phyloP scores from a whole-genome alignment of 2,888 invertebrate genomes.

The Ethmia dodecea region DNA sequence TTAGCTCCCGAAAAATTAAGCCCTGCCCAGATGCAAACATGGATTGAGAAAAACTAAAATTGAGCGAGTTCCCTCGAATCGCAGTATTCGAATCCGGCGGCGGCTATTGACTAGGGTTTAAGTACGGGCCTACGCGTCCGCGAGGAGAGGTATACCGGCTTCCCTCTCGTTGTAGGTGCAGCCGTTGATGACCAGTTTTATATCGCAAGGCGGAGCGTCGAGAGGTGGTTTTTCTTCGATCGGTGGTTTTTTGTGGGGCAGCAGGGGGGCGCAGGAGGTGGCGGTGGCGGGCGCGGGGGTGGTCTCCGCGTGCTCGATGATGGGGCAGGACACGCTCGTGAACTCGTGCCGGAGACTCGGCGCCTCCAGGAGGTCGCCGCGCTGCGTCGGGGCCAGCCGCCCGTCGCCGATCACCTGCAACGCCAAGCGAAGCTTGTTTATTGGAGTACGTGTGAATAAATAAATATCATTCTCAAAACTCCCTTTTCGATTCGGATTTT shows the following conservation, averaged over 20 bases:
- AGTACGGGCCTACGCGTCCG: slow-evolving; percentile 41
- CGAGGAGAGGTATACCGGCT: slow-evolving; percentile 58
- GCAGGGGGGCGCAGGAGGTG: slow-evolving; percentile 10
- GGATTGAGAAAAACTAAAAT: too few species aligned
- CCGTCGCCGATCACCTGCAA: slow-evolving; percentile 77
- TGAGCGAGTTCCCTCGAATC: too few species aligned
- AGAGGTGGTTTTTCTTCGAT: slow-evolving; percentile 7
- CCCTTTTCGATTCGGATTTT: too few species aligned
- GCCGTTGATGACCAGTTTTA: slow-evolving; percentile 60
- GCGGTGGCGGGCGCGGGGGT: slow-evolving; percentile 14
- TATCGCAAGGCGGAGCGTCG: slow-evolving; percentile 33
- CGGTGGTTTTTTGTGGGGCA: slow-evolving; percentile 6
- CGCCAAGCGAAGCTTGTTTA: too few species aligned
- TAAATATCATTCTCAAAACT: too few species aligned
- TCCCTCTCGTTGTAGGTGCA: slow-evolving; percentile 47
- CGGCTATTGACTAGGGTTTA: slow-evolving; percentile 37
- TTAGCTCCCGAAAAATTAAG: too few species aligned
- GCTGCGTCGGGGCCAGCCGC: slow-evolving; percentile 70
- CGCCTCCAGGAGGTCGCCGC: slow-evolving; percentile 65
- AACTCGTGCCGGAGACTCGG: slow-evolving; percentile 66
- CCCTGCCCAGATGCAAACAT: too few species aligned
- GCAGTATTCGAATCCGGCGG: too few species aligned
- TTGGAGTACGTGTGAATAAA: too few species aligned
- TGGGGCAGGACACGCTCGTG: slow-evolving; percentile 84
- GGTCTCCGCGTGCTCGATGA: slow-evolving; percentile 77